Evolutionary conservation across 2,888 invertebrate genomes (phyloP).

Genomic region (Stenurella melanura): DNA sequence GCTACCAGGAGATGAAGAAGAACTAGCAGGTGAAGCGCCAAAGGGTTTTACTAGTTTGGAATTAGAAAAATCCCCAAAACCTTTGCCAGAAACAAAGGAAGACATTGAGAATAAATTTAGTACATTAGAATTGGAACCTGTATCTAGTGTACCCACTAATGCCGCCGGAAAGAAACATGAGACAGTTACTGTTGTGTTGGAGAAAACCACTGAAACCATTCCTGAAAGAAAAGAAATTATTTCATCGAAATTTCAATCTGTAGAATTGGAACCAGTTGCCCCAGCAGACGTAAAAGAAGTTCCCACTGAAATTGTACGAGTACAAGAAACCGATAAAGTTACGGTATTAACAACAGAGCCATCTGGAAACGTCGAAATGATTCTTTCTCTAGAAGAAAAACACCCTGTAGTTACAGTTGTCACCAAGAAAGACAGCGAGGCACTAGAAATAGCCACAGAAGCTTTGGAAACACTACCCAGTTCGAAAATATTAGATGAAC

Average conservation of each 20-base stretch:
- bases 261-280: constrained; percentile 23
- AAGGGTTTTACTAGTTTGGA: constrained; percentile 28
- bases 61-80: constrained; percentile 24
- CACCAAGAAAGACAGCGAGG: constrained; percentile 15
- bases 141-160: background rate
- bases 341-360: constrained; percentile 60
- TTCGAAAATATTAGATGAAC: constrained; percentile 28
- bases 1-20: constrained; percentile 37
- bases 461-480: background rate
- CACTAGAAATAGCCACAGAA: background rate
- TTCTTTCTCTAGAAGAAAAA: constrained; percentile 58
- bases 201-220: background rate
- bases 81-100: constrained; percentile 25
- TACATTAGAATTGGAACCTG: constrained; percentile 49
- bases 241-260: background rate
- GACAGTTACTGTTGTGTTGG: background rate
- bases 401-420: constrained; percentile 38
- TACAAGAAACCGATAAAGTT: constrained; percentile 50
- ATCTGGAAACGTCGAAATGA: constrained; percentile 68
- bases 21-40: constrained; percentile 10
- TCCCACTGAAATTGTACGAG: constrained; percentile 25
- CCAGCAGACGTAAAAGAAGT: constrained; percentile 18
- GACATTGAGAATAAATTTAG: constrained; percentile 55
- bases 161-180: background rate
- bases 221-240: background rate